These are phyloP conservation scores for Caenorhabditis afra DNA, from an alignment of 2,888 invertebrate genomes.

Conservation along the genomic window DNA sequence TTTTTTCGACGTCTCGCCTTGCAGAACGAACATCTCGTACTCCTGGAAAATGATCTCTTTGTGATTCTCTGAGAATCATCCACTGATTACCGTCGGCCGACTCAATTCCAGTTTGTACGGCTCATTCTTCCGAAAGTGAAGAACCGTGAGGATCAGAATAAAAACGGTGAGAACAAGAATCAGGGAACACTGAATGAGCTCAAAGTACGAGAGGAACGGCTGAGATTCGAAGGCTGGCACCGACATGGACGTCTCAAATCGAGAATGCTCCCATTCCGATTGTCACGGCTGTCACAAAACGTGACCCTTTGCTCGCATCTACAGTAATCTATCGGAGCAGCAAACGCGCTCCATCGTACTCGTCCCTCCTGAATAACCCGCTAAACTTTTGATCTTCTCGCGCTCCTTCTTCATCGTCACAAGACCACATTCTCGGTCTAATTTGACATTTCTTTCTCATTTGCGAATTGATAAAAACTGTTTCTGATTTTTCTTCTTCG, in stretches of 20 bases:
- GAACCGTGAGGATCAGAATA: too few relatives aligned
- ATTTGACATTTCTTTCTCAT: neutral
- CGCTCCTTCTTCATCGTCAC: neutral
- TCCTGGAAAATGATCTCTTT: neutral
- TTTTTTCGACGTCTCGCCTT: slow-evolving; percentile 18
- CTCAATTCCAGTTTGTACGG: slow-evolving; percentile 24
- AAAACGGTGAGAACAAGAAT: slow-evolving; percentile 33
- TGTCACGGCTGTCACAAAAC: too few relatives aligned
- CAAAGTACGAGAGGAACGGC: slow-evolving; percentile 17
- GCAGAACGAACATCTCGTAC: slow-evolving; percentile 32
- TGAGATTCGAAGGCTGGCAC: neutral
- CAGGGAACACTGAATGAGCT: neutral
- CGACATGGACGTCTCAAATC: too few relatives aligned
- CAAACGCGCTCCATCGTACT: too few relatives aligned
- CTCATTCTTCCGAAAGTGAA: slow-evolving; percentile 14
- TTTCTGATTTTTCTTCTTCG: slow-evolving; percentile 7
- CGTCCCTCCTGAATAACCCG: too few relatives aligned
- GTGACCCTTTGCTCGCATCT: too few relatives aligned
- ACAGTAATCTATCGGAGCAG: too few relatives aligned
- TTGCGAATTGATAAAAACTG: slow-evolving; percentile 39
- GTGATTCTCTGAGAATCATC: too few relatives aligned
- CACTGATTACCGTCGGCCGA: slow-evolving; percentile 18
- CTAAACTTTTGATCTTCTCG: neutral
- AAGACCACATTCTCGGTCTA: too few relatives aligned
- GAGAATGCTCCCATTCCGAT: too few relatives aligned